Evolutionary conservation across 2,888 invertebrate genomes (phyloP).

Genomic region (Gibbula magus): DNA sequence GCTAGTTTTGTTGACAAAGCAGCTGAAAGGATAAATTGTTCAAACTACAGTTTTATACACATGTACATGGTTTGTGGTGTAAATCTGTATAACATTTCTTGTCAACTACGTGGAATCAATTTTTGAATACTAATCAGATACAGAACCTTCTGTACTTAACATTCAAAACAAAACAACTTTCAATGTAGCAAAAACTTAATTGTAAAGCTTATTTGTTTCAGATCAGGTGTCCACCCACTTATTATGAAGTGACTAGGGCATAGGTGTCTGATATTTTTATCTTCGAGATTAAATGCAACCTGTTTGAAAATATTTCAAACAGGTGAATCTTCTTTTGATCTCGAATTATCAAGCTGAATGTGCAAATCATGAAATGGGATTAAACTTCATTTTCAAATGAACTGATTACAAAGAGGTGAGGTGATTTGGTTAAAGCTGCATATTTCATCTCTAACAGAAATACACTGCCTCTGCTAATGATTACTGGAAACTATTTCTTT

Average conservation of each 20-base stretch:
- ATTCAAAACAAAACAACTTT: too few species aligned
- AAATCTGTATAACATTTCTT: neutral
- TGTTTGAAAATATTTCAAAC: slow-evolving; percentile 5
- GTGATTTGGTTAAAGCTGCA: too few species aligned
- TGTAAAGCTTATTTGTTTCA: neutral
- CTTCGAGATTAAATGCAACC: neutral
- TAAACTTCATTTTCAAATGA: too few species aligned
- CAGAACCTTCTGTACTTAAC: neutral
- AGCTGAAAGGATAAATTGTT: neutral
- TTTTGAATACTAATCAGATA: neutral
- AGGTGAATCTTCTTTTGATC: neutral
- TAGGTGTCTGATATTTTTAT: neutral
- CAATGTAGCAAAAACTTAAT: too few species aligned
- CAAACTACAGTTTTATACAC: neutral
- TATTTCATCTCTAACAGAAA: too few species aligned
- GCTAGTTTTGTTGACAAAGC: slow-evolving; percentile 7
- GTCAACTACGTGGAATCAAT: neutral
- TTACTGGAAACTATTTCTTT: too few species aligned
- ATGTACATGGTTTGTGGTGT: neutral
- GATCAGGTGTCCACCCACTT: slow-evolving; percentile 1
- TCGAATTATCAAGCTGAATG: neutral
- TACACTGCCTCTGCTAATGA: too few species aligned
- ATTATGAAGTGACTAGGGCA: neutral
- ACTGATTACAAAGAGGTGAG: too few species aligned
- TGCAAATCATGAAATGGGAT: too few species aligned